Evolutionary conservation across 2,797 vertebrate species (phyloP), one percentile per base, ranked within the genome.

Genomic region (Streptopelia turtur): DNA sequence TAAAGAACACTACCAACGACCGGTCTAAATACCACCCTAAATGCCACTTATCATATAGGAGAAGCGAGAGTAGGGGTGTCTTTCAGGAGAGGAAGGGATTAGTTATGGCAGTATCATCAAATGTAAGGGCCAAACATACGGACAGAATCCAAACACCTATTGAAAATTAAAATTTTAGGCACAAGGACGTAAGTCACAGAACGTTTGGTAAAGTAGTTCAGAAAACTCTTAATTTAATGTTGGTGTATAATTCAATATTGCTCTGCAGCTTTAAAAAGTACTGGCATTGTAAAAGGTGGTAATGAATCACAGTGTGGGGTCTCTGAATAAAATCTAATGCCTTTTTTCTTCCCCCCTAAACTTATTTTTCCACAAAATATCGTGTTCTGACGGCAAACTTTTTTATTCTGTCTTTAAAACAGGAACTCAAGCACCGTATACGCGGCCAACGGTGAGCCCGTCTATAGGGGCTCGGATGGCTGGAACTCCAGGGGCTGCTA

Each of bases 401-500:
- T 24, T 27, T 80, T 45, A 2, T 31, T 57, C 27, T 88, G 7
- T 60, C 27, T 82, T 72, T 43, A 24, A 60, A 90, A 83, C 82
- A 99, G 99, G 99, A 31, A 98, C 99, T 72, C 99, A 99, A 96
- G 98, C 99, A 76, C 99, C 99, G 2, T 99, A 99, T 28, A 99
- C 99, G 0, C 97, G 99, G 37, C 99, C 99, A 14, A 98, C 99
- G 0, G 98, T 99, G n/a, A 98, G 98, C 74, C 98, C 99, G 7
- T 98, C 98, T 25, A 97, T 99, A 33, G 98, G 99, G 3, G 98
- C 98, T 31, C 98, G 99, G 30, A 98, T 99, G 98, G 98, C 99
- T 11, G 98, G 99, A 21, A 98, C 99, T 17, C 98, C 98, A 10
- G 99, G 98, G 3, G 99, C 98, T 39, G 98, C 99, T 89, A 99